Evolutionary conservation across 2,113 vertebrate species (phyloP).

Genomic region (Cygnus buccinator): DNA sequence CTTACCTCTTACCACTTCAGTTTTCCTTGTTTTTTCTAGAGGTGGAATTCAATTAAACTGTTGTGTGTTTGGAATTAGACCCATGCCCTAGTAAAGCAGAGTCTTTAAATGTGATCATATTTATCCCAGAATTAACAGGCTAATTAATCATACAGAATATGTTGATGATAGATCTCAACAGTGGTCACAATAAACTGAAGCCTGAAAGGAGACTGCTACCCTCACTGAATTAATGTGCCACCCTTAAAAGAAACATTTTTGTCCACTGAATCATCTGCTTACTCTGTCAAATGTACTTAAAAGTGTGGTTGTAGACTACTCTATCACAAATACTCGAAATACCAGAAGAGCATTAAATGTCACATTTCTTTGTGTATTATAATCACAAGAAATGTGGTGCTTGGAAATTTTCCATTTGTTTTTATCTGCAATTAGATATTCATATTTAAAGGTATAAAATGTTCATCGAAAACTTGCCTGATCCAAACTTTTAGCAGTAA

Average conservation of each 20-base stretch:
- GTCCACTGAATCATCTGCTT: too few relatives aligned
- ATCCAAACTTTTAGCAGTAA: background rate
- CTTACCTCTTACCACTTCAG: background rate
- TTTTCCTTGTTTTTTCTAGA: background rate
- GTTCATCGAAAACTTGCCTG: background rate
- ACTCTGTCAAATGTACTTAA: background rate
- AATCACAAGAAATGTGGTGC: background rate
- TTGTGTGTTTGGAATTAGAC: background rate
- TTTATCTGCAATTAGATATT: background rate
- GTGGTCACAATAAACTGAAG: background rate
- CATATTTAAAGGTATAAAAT: background rate
- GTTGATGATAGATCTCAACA: rapidly evolving
- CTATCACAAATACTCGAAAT: background rate
- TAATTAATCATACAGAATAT: background rate
- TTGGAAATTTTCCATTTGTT: background rate
- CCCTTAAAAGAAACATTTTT: background rate
- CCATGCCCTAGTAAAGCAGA: background rate
- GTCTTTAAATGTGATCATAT: background rate
- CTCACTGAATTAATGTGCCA: background rate
- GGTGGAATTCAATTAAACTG: background rate
- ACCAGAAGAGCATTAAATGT: background rate
- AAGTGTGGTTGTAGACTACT: background rate
- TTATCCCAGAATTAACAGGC: background rate
- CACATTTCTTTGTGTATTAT: background rate
- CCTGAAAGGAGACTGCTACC: background rate